These are phyloP conservation scores for Eriocheir sinensis DNA, from an alignment of 1,140 invertebrate species.

Conservation along the genomic window DNA sequence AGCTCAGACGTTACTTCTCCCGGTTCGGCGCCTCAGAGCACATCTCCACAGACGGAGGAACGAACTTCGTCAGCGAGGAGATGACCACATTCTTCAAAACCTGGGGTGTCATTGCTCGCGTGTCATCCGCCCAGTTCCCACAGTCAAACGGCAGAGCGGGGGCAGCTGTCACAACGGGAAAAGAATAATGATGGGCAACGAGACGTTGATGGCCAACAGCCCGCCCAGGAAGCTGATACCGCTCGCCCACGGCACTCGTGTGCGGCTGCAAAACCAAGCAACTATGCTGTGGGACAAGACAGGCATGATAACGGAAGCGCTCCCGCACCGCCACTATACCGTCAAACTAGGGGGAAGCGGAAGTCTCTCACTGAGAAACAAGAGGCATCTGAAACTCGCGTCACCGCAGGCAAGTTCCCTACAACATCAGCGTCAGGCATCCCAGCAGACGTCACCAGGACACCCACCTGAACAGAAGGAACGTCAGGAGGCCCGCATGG, in stretches of 20 bases:
- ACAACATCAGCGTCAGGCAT: too few species aligned
- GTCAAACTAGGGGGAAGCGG: neutral
- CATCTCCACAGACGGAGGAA: too few species aligned
- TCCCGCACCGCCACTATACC: neutral
- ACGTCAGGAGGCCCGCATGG: too few species aligned
- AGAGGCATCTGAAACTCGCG: too few species aligned
- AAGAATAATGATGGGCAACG: neutral
- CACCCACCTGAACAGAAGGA: too few species aligned
- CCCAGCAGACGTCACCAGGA: too few species aligned
- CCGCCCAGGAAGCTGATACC: neutral
- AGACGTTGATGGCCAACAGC: neutral
- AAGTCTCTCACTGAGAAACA: too few species aligned
- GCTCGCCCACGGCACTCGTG: neutral
- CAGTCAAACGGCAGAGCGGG: neutral
- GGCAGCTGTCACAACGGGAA: neutral
- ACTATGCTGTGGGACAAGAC: neutral
- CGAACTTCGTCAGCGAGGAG: neutral
- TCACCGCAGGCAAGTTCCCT: too few species aligned
- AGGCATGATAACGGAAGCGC: neutral
- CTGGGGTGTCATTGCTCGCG: neutral
- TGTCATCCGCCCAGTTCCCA: neutral
- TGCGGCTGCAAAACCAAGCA: neutral
- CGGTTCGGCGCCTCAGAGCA: too few species aligned
- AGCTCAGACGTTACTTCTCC: neutral
- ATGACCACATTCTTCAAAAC: neutral